Conservation (phyloP, 2,113 vertebrate genomes). For the Mormyrus iriodes region DNA sequence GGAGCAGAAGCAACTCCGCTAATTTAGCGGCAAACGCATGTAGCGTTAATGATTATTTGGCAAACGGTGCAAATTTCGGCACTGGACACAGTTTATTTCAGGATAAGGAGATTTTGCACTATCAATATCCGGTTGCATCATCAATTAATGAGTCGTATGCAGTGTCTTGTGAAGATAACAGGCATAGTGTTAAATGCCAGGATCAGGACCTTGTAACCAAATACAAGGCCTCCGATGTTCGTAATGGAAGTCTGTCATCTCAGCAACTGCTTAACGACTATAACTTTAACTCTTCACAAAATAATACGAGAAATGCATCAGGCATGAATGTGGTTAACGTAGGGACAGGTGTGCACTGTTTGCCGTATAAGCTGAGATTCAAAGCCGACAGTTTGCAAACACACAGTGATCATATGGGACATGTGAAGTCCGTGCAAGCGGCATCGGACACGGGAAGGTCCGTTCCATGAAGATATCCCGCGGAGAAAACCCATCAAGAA, state of each 20-base stretch:
- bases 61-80: not conserved
- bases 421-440: not conserved
- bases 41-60: not conserved
- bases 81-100: not conserved
- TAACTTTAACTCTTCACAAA: not conserved
- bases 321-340: not conserved
- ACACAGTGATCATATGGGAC: not conserved
- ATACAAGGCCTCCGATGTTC: not conserved
- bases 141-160: not conserved
- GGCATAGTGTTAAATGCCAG: not conserved
- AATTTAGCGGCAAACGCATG: not conserved
- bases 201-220: not conserved
- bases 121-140: not conserved
- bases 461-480: not conserved
- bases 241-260: not conserved
- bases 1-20: not conserved
- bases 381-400: constrained; percentile 24
- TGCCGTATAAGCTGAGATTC: constrained; percentile 47
- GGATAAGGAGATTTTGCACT: not conserved
- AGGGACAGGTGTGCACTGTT: not conserved
- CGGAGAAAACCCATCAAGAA: not conserved
- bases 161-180: not conserved
- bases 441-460: not conserved
- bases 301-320: not conserved
- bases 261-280: not conserved